Evolutionary conservation across 53 echinoderm and acorn worm genomes (phyloP).

Genomic region (Zoroaster sp.): DNA sequence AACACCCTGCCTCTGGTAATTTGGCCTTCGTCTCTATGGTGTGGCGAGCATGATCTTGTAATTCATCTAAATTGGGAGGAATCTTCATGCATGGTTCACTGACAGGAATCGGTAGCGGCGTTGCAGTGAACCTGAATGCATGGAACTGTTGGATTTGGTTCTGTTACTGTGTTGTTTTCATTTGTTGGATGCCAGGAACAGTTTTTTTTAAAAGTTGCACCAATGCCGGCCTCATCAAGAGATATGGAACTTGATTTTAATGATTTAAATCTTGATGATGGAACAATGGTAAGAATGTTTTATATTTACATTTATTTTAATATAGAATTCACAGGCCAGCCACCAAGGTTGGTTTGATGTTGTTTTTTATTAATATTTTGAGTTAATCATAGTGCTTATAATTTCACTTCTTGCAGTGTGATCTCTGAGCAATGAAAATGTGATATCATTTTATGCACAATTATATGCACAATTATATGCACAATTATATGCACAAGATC

Average conservation of each 20-base stretch:
- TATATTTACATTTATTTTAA: not conserved
- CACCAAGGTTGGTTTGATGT: not conserved
- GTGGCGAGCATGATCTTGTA: not conserved
- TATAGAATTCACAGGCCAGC: not conserved
- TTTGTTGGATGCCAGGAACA: not conserved
- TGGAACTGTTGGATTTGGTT: not conserved
- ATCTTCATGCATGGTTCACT: not conserved
- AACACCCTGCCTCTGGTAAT: not conserved
- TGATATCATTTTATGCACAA: no score
- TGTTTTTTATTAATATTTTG: not conserved
- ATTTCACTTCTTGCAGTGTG: not conserved
- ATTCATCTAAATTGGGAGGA: not conserved
- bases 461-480: no score
- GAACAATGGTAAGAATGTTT: conserved; percentile 31
- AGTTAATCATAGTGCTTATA: not conserved
- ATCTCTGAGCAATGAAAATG: no score
- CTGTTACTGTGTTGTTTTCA: not conserved
- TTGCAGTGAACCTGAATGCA: no score
- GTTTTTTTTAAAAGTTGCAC: not conserved
- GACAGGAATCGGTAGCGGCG: no score
- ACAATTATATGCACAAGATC: no score
- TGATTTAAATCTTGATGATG: conserved; percentile 43
- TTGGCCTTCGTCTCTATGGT: not conserved
- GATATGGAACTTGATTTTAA: conserved; percentile 54
- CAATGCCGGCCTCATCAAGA: conserved; percentile 49